Base-by-base conservation (phyloP, 2,797 vertebrate species). In the Netta rufina region DNA sequence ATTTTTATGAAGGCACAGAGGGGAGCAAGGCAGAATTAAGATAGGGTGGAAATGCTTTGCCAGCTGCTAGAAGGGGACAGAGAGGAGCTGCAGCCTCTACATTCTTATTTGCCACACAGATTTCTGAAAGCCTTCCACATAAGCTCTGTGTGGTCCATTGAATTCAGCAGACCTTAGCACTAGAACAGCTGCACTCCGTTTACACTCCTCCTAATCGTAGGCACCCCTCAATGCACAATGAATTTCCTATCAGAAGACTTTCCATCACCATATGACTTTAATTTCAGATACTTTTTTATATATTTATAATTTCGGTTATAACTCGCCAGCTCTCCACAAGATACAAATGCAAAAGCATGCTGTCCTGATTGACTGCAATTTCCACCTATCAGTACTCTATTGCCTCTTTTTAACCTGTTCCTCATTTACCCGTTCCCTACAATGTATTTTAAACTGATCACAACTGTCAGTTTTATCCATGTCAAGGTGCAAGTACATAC, bases 1-100 rank as follows among this genome's bases (percentile, higher is more conserved):
- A 74, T 67, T 85, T 94, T 92, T 61, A 67, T 74, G 30, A 92
- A 80, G 43, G 67, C 5, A 39, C 15, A 27, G 21, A 76, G 8
- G 30, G 19, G 19, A 87, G n/a, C n/a, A 94, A 89, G 84, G 39
- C 21, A 79, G 57, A 89, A 79, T 73, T 60, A 71, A 87, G 33
- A 32, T 24, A 39, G 39, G 3, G 24, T 76, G 5, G 41, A 87
- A 67, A 82, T 71, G 18, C 77, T 84, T 72, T 73, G 38, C 43
- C 49, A 74, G 51, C 9, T 72, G 30, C 57, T 79, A 30, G 24
- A 74, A n/a, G 8, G 19, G 27, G 6, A 80, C 18, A 5, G 28
- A 17, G 39, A 15, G 20, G 45, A 53, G 49, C 20, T 89, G 39
- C 36, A 89, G 56, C 45, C 38, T 60, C 17, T 57, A 19, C 74